Conservation (phyloP, 2,888 invertebrate genomes). For the Drosophila quinaria region DNA sequence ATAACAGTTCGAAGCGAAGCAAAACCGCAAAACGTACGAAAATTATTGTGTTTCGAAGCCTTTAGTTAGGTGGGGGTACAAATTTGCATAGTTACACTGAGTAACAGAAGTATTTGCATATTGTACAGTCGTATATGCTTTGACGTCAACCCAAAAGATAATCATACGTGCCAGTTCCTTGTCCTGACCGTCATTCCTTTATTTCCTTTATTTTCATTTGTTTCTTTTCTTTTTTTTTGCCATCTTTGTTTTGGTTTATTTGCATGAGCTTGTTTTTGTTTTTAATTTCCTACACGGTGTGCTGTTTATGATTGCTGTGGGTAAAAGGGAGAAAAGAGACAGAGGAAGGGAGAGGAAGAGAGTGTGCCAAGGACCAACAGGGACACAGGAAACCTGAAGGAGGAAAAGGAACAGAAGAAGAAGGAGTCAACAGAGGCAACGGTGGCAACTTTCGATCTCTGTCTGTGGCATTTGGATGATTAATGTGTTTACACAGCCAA, state of each 20-base stretch:
- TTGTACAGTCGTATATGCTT: conserved; percentile 52
- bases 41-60: conserved; percentile 32
- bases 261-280: conserved; percentile 67
- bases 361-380: background rate
- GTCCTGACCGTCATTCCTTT: conserved; percentile 56
- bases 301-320: conserved; percentile 67
- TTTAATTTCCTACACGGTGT: conserved; percentile 76
- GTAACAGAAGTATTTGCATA: conserved; percentile 73
- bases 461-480: conserved; percentile 82
- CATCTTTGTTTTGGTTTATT: conserved; percentile 45
- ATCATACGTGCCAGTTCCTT: conserved; percentile 60
- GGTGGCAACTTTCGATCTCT: conserved; percentile 80
- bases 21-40: conserved; percentile 66
- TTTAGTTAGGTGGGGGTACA: conserved; percentile 11
- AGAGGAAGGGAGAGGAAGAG: background rate
- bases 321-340: background rate
- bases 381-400: conserved; percentile 16
- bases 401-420: conserved; percentile 1
- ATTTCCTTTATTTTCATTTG: conserved; percentile 54
- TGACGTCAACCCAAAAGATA: conserved; percentile 57
- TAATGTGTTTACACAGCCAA: conserved; percentile 80
- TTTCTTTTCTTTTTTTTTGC: conserved; percentile 17
- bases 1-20: conserved; percentile 62
- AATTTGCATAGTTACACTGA: conserved; percentile 68
- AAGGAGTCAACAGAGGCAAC: conserved; percentile 21